A percentile compares a stretch with the other conserved stretches of the same genome.
phyloP scores from a whole-genome alignment of 1,140 invertebrate species.

The Drosophila rufa region DNA sequence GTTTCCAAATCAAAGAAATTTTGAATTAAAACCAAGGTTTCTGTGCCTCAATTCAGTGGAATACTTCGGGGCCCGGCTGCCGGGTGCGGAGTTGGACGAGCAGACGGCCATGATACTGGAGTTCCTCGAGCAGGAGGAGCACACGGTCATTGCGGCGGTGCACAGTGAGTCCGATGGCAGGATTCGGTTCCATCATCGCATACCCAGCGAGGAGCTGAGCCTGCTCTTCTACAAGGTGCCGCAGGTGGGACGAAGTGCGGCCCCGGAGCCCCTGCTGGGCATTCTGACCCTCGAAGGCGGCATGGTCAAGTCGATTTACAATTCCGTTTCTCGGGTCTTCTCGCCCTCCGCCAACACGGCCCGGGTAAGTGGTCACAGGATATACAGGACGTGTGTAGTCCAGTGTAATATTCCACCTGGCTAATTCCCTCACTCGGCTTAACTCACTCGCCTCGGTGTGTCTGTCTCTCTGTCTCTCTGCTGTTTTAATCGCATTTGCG shows the following conservation, averaged over 20 bases:
- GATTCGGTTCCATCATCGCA: slow-evolving; percentile 84
- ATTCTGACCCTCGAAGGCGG: slow-evolving; percentile 85
- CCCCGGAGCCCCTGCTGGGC: slow-evolving; percentile 70
- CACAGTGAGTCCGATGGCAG: slow-evolving; percentile 79
- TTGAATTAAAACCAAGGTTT: neutral
- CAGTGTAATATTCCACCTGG: slow-evolving; percentile 54
- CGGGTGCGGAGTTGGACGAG: slow-evolving; percentile 70
- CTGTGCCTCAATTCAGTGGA: slow-evolving; percentile 58
- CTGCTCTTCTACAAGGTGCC: slow-evolving; percentile 85
- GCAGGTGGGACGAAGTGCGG: slow-evolving; percentile 59
- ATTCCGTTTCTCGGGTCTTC: slow-evolving; percentile 85
- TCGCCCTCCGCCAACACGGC: slow-evolving; percentile 67
- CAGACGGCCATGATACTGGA: slow-evolving; percentile 79
- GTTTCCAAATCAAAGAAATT: neutral
- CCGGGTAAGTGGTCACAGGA: slow-evolving; percentile 61
- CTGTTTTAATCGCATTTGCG: slow-evolving; percentile 74
- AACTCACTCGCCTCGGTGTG: slow-evolving; percentile 29
- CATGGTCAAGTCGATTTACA: slow-evolving; percentile 85
- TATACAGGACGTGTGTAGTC: slow-evolving; percentile 27
- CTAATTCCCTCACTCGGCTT: slow-evolving; percentile 63
- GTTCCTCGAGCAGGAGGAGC: slow-evolving; percentile 84
- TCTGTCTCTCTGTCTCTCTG: neutral
- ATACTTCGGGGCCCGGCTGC: slow-evolving; percentile 73
- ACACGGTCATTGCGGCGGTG: slow-evolving; percentile 81
- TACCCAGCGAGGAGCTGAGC: slow-evolving; percentile 83